phyloP scores from a whole-genome alignment of 2,888 invertebrate species.

The Drosophila flavopinicola region DNA sequence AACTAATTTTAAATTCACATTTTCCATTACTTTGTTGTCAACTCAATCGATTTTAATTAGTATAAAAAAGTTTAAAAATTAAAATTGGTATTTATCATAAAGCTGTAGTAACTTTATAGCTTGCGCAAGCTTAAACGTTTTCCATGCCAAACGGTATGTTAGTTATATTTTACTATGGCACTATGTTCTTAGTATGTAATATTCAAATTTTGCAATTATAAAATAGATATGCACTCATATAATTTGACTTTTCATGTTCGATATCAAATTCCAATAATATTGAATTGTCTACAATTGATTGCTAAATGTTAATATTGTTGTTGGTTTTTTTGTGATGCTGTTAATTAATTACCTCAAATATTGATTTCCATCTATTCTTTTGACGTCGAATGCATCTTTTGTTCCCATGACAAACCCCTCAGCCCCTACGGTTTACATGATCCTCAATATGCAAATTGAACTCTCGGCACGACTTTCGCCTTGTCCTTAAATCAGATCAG shows the following conservation, averaged over 20 bases:
- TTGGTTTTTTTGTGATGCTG: slow-evolving; percentile 53
- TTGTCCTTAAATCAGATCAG: slow-evolving; percentile 56
- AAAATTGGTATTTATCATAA: background rate
- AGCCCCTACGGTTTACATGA: slow-evolving; percentile 48
- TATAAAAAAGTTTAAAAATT: background rate
- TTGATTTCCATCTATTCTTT: slow-evolving; percentile 73
- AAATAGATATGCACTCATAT: slow-evolving; percentile 8
- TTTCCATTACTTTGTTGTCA: background rate
- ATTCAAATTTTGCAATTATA: slow-evolving; percentile 6
- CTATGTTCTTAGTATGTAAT: background rate
- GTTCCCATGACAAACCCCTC: slow-evolving; percentile 78
- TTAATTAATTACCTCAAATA: slow-evolving; percentile 81
- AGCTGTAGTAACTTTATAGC: background rate
- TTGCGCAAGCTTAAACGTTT: too few species aligned
- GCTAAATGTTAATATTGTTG: slow-evolving; percentile 70
- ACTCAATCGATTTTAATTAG: background rate
- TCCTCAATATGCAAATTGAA: slow-evolving; percentile 68
- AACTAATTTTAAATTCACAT: background rate
- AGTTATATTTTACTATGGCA: too few species aligned
- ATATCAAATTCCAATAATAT: slow-evolving; percentile 26
- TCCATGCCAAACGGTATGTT: too few species aligned
- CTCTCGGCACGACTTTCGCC: slow-evolving; percentile 29
- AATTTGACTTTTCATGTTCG: slow-evolving; percentile 23
- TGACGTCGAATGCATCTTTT: slow-evolving; percentile 57
- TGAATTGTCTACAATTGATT: slow-evolving; percentile 71